A percentile compares a stretch with the other conserved stretches of the same genome.
Conservation (phyloP, 2,888 invertebrate species). For the Molanna angustata region DNA sequence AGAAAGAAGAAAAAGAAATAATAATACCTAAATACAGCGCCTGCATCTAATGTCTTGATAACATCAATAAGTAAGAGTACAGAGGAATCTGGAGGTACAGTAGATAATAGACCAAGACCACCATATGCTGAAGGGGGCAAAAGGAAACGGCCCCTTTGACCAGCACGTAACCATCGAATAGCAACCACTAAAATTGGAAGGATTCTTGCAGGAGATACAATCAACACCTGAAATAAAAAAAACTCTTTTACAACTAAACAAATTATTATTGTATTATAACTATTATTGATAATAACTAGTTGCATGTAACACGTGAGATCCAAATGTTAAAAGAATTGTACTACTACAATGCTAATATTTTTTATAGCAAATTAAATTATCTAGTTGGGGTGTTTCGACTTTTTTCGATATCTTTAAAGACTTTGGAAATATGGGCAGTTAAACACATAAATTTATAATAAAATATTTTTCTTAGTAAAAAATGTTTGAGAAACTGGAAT, state of each 20-base stretch:
- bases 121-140: constrained; percentile 9
- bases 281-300: too few species aligned
- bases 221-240: constrained; percentile 5
- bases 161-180: constrained; percentile 11
- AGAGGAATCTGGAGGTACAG: constrained; percentile 9
- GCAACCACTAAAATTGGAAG: constrained; percentile 11
- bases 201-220: constrained; percentile 1
- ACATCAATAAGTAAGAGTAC: constrained; percentile 11
- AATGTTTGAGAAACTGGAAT: too few species aligned
- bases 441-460: too few species aligned
- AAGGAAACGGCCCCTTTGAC: constrained; percentile 11
- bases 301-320: too few species aligned
- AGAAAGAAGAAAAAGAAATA: too few species aligned
- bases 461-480: too few species aligned
- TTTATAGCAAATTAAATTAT: too few species aligned
- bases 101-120: constrained; percentile 3
- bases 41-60: constrained; percentile 9
- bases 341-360: too few species aligned
- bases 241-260: neutral
- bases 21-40: constrained; percentile 9
- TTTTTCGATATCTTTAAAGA: too few species aligned
- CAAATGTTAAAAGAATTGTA: too few species aligned
- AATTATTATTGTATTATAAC: neutral
- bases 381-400: too few species aligned
- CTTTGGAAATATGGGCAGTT: too few species aligned